Evolutionary conservation across 2,113 vertebrate genomes (phyloP), one percentile per base, ranked within the genome.

Genomic region (Tonatia bakeri): DNA sequence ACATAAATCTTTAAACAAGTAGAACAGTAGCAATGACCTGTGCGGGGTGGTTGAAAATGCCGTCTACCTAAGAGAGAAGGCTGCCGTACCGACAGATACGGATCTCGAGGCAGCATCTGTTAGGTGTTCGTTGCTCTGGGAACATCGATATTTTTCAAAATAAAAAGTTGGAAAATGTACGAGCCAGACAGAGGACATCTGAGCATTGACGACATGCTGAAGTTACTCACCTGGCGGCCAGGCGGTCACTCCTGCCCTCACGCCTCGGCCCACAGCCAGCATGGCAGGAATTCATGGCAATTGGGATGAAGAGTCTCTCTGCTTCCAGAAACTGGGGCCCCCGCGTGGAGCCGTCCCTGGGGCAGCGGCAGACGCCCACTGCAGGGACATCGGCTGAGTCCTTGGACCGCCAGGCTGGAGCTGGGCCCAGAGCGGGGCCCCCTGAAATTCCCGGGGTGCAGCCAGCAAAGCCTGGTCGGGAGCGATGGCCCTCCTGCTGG

Each of bases 321-420:
- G 19, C 13, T 17, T 86, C 83, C 4, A 0, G 24, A 45, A 38
- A 20, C 8, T 1, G 31, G 65, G n/a, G 65, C 2, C 15, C 9
- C 3, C 0, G 1, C 0, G 1, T 2, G 12, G 17, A 4, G 17
- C 61, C 61, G 14, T 31, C 12, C 4, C 59, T 31, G 61, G 61
- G 12, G 28, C 61, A 61, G 59, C 10, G 24, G 6, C 56, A 16
- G 19, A 19, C 8, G 9, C n/a, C 0, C 2, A 5, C n/a, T 19
- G 56, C 56, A 28, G 7, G 64, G 19, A 33, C 15, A 1, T 20
- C 20, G 3, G 45, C 20, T 2, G 13, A 52, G 9, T 40, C 75
- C 61, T 33, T 1, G 0, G 77, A 36, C 80, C 5, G 2, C 36
- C 45, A 31, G 20, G 0, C 59, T 4, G 38, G 72, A 26, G 33